Conservation (phyloP, 2,888 invertebrate genomes). For the Lasioglossum malachurum region DNA sequence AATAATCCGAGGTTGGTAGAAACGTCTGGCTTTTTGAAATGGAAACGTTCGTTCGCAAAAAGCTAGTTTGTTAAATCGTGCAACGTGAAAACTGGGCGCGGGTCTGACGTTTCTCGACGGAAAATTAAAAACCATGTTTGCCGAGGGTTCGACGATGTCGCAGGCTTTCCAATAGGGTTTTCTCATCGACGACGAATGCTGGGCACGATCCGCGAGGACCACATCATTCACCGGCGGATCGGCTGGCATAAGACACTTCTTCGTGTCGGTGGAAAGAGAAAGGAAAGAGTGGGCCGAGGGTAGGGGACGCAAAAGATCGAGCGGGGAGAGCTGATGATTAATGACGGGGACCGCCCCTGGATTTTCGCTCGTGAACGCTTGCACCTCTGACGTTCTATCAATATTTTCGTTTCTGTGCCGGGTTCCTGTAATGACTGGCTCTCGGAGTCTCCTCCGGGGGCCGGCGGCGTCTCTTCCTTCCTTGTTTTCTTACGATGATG, state of each 20-base stretch:
- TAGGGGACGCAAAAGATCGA: conserved; percentile 15
- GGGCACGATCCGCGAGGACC: conserved; percentile 67
- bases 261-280: conserved; percentile 8
- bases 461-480: conserved; percentile 22
- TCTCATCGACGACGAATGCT: conserved; percentile 64
- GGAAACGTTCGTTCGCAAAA: background rate
- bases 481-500: conserved; percentile 42
- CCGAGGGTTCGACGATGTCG: background rate
- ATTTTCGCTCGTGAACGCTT: conserved; percentile 61
- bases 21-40: background rate
- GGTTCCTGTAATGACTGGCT: conserved; percentile 38
- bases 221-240: conserved; percentile 71
- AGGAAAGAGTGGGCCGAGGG: background rate
- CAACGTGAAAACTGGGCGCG: background rate
- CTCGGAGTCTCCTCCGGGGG: conserved; percentile 32
- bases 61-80: background rate
- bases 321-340: conserved; percentile 59
- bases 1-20: too few relatives aligned
- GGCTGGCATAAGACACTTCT: conserved; percentile 62
- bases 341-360: conserved; percentile 58
- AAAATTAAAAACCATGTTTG: background rate
- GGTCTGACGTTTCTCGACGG: background rate
- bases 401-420: conserved; percentile 51
- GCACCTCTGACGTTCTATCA: conserved; percentile 58
- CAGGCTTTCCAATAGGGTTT: conserved; percentile 58